Evolutionary conservation across 2,113 vertebrate species (phyloP).

Genomic region (Hypocryptadius cinnamomeus): DNA sequence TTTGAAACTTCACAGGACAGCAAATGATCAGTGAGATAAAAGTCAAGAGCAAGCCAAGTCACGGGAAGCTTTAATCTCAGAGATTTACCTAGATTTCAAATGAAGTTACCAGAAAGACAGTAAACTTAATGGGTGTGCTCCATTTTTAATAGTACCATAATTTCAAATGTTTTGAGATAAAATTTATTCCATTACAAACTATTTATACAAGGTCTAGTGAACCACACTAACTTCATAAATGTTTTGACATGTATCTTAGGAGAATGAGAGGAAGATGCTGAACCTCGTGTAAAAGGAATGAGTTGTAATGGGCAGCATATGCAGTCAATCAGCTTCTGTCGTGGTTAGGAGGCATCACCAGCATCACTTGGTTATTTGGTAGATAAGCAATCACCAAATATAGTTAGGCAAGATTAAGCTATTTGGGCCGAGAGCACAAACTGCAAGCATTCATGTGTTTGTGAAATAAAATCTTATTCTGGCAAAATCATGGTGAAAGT

Average conservation of each 20-base stretch:
- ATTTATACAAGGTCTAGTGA: background rate
- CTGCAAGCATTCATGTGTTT: background rate
- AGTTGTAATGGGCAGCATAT: background rate
- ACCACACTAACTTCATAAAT: background rate
- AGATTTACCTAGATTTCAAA: background rate
- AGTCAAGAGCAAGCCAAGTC: background rate
- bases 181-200: background rate
- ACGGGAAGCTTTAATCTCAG: background rate
- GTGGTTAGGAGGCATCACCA: background rate
- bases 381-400: background rate
- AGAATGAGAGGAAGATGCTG: background rate
- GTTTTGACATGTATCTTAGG: background rate
- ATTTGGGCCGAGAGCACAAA: background rate
- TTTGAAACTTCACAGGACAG: background rate
- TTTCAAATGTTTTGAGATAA: background rate
- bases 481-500: background rate
- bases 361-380: background rate
- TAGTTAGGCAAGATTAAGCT: background rate
- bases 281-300: background rate
- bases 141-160: background rate
- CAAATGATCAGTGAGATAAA: background rate
- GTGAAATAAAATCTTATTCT: background rate
- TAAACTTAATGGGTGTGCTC: background rate
- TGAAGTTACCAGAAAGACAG: background rate
- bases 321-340: background rate